These are phyloP conservation scores for Coluber constrictor DNA, from an alignment of 2,797 vertebrate genomes.

Conservation along the genomic window DNA sequence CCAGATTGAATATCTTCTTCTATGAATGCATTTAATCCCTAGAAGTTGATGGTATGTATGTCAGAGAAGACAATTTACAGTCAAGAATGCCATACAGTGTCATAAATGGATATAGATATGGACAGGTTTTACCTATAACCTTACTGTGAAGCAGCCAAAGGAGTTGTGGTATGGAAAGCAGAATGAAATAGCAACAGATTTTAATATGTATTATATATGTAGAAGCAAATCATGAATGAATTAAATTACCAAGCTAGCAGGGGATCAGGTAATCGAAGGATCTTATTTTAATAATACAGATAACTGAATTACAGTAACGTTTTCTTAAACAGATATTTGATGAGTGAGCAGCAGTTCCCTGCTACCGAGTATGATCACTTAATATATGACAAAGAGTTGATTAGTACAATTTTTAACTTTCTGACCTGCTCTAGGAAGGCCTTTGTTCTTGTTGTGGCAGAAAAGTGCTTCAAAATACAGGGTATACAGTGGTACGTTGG, in stretches of 20 bases:
- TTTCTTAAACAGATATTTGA: not conserved
- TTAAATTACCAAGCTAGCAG: not conserved
- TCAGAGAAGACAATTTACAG: not conserved
- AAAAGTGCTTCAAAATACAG: not conserved
- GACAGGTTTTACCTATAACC: not conserved
- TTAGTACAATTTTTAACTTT: not conserved
- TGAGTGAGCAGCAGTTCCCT: not conserved
- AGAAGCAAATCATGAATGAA: not conserved
- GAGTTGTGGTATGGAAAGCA: not conserved
- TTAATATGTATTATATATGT: not conserved
- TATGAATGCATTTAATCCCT: not conserved
- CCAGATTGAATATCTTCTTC: not conserved
- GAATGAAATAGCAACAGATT: not conserved
- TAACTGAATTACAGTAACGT: not conserved
- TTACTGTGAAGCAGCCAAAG: too few species aligned
- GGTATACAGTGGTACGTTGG: not conserved
- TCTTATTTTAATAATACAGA: not conserved
- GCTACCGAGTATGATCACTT: not conserved
- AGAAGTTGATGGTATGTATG: not conserved
- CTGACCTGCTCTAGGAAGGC: not conserved
- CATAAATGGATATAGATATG: not conserved
- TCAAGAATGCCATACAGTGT: not conserved
- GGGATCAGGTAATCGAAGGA: not conserved
- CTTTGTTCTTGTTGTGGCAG: not conserved
- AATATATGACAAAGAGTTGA: not conserved